Percentiles rank a stretch among this genome's conserved stretches.
These are phyloP conservation scores for Colossoma macropomum DNA, from an alignment of 2,113 vertebrate species.

Conservation along the genomic window DNA sequence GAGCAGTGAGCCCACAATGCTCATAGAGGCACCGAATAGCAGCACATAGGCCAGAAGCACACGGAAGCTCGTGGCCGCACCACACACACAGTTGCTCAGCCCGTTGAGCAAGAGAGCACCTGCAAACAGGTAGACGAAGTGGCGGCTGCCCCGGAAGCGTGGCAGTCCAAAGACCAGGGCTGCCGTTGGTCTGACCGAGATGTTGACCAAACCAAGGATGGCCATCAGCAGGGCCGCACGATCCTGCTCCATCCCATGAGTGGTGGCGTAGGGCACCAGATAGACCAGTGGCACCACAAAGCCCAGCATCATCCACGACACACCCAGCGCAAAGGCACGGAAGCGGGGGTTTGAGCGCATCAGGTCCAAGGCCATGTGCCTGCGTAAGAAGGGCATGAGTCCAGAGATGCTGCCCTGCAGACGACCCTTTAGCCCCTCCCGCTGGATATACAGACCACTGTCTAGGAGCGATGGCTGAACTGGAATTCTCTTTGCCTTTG, in stretches of 20 bases:
- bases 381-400: constrained; percentile 63
- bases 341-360: constrained; percentile 79
- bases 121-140: constrained; percentile 78
- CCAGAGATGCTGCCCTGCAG: constrained; percentile 13
- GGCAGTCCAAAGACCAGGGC: constrained; percentile 76
- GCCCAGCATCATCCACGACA: constrained; percentile 84
- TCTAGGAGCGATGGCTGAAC: neutral
- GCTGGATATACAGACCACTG: constrained; percentile 6
- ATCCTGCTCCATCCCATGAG: constrained; percentile 72
- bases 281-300: constrained; percentile 81
- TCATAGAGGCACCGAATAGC: constrained; percentile 82
- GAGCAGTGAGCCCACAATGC: constrained; percentile 75
- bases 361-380: constrained; percentile 84
- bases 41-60: constrained; percentile 79
- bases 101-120: constrained; percentile 75
- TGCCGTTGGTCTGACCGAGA: constrained; percentile 77
- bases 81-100: constrained; percentile 83
- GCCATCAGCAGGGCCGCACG: constrained; percentile 84
- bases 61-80: constrained; percentile 66
- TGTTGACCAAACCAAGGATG: constrained; percentile 82
- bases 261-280: constrained; percentile 82
- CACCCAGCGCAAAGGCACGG: constrained; percentile 76
- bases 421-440: constrained; percentile 29
- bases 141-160: constrained; percentile 65
- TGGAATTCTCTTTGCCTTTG: constrained; percentile 10